Base-by-base conservation (phyloP, 2,888 invertebrate species). In the Chloromyia formosa region DNA sequence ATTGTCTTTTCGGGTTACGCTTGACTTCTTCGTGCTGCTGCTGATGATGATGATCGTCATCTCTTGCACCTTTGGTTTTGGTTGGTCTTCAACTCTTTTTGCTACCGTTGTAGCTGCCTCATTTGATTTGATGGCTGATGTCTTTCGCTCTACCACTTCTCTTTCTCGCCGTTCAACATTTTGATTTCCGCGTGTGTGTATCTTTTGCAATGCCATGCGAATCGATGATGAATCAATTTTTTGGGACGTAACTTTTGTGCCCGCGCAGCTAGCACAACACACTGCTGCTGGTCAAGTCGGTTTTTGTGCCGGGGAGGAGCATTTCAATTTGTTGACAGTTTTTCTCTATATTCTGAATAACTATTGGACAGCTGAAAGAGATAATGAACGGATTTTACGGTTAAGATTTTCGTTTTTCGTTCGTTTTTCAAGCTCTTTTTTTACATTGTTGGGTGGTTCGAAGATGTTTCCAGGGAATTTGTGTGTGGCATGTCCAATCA, bases 31-130 rank as follows among this genome's bases (percentile, higher is more conserved):
- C 27, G 7, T 35, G 27, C 27, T 7, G 7, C 7, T 35, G 27
- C 27, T 35, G 27, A 2, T 35, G 27, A 35, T 35, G 23, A 35
- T 20, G 56, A 72, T 58, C 71, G 42, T 27, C 27, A 35, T 35
- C 27, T 35, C 72, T 71, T 73, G 73, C 49, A 62, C 40, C 60
- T 66, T 54, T 74, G 61, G 49, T 71, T 69, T 66, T 75, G 76
- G 75, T 75, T 77, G 74, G 75, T 71, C 71, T 77, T 74, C 56
- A 18, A 40, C 58, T 74, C 74, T 77, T 77, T 75, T 74, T 77
- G 75, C 76, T 75, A 77, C 75, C 42, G 72, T 54, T 73, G 73
- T 12, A 35, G 27, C 56, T 69, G 54, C 27, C 23, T 23, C 58
- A 60, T 73, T 61, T 42, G 40, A 53, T 54, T 73, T 54, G 42